Evolutionary conservation across 2,797 vertebrate species (phyloP), one percentile per base, ranked within the genome.

Genomic region (Chelon labrosus): DNA sequence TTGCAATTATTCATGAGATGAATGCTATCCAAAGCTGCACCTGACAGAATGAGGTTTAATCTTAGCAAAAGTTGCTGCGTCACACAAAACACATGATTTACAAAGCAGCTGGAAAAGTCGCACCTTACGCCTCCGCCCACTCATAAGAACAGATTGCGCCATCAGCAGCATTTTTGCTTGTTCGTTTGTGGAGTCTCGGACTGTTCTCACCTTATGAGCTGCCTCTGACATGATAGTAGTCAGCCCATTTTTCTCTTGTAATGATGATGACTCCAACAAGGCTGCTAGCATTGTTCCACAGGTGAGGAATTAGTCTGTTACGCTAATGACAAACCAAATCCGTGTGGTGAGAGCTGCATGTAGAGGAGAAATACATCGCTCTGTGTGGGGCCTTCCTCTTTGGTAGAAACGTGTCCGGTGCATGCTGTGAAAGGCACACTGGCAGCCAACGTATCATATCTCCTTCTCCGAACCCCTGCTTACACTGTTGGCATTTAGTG

Each of bases 1-100:
- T 66, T 74, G 68, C 70, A 71, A 77, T 93, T 90, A 87, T 89
- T 93, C 82, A 88, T 82, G 84, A 79, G 77, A 91, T 76, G 85
- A 92, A 91, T 90, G 83, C 78, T 79, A 74, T 79, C 68, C 63
- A 77, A 85, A 89, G 80, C 86, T 58, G 64, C 75, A 81, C 56
- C 73, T 88, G 89, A 90, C 87, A 91, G 88, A 92, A 93, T 90
- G 80, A 59, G 91, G 91, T 89, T 92, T 85, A 84, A 89, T 76
- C 79, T 83, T 68, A 68, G 66, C 77, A 85, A 85, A 89, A 89
- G 80, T 77, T 85, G 87, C 89, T 83, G 88, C 73, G 87, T 91
- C 85, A 90, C 76, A 85, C 79, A 80, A 83, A 90, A 86, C 50
- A 42, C 68, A 80, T 85, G 79, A 89, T 80, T 85, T 86, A 82